Percentiles rank a stretch among this genome's conserved stretches.
These are phyloP conservation scores for Amyelois transitella DNA, from an alignment of 1,140 invertebrate genomes.

Conservation along the genomic window DNA sequence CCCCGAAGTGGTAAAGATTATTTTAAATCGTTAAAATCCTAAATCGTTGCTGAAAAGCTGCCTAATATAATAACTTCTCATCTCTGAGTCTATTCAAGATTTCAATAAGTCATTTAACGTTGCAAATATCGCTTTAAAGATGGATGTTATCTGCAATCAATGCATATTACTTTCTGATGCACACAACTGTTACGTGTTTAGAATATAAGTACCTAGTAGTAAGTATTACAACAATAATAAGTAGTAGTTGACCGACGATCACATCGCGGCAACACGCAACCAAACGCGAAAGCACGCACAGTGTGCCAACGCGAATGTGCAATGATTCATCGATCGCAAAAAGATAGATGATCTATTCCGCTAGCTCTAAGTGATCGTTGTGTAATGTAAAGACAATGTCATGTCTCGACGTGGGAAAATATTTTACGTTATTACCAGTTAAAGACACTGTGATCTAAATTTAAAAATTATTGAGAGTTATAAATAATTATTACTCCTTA, in stretches of 20 bases:
- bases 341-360: constrained; percentile 61
- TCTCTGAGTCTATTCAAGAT: constrained; percentile 46
- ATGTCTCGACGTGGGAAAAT: constrained; percentile 67
- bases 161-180: constrained; percentile 54
- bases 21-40: no score
- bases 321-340: no score
- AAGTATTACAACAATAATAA: no score
- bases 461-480: constrained; percentile 75
- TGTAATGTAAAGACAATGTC: constrained; percentile 60
- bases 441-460: constrained; percentile 73
- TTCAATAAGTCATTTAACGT: constrained; percentile 38
- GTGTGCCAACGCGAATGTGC: constrained; percentile 57
- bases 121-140: constrained; percentile 33
- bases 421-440: constrained; percentile 72
- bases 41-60: no score
- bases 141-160: constrained; percentile 42
- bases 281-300: constrained; percentile 62
- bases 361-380: constrained; percentile 50
- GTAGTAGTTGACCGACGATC: no score
- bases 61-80: no score
- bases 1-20: no score
- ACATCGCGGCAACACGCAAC: constrained; percentile 25
- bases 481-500: constrained; percentile 72
- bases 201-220: constrained; percentile 56
- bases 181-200: constrained; percentile 49